Evolutionary conservation across 2,888 invertebrate species (phyloP).

Genomic region (Xestobium rufovillosum): DNA sequence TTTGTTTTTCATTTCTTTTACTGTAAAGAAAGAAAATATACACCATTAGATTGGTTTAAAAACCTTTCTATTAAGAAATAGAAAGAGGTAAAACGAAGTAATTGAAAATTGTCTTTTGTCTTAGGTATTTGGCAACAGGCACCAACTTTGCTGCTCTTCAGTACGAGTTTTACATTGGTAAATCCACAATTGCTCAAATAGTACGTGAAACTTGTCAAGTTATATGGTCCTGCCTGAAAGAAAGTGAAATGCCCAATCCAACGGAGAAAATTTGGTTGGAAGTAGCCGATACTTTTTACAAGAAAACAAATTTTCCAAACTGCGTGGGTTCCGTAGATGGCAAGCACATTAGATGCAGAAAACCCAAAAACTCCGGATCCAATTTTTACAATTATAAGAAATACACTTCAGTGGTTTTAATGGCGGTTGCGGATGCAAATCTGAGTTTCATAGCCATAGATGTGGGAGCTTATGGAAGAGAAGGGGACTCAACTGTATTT

Average conservation of each 20-base stretch:
- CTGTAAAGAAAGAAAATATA: conserved; percentile 16
- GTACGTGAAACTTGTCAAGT: conserved; percentile 17
- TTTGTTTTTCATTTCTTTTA: conserved; percentile 21
- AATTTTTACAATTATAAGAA: conserved; percentile 23
- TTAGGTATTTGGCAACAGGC: conserved; percentile 20
- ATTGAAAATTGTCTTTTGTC: no score
- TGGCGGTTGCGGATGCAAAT: conserved; percentile 23
- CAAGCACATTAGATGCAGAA: conserved; percentile 18
- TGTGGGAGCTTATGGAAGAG: conserved; percentile 20
- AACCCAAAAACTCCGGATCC: conserved; percentile 14
- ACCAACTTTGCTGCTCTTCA: conserved; percentile 17
- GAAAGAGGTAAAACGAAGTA: conserved; percentile 3
- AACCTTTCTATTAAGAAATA: conserved; percentile 6
- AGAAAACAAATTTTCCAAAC: conserved; percentile 24
- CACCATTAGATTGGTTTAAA: conserved; percentile 1
- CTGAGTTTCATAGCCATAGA: conserved; percentile 20
- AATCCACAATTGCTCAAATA: conserved; percentile 18
- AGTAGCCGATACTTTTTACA: conserved; percentile 17
- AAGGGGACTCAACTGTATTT: conserved; percentile 17
- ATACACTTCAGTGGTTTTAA: conserved; percentile 19
- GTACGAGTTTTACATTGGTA: conserved; percentile 16
- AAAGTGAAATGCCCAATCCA: conserved; percentile 17
- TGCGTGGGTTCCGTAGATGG: conserved; percentile 23
- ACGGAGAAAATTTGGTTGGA: conserved; percentile 18
- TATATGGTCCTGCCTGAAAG: conserved; percentile 18